phyloP scores from a whole-genome alignment of 2,113 vertebrate genomes.

The Pogona vitticeps region DNA sequence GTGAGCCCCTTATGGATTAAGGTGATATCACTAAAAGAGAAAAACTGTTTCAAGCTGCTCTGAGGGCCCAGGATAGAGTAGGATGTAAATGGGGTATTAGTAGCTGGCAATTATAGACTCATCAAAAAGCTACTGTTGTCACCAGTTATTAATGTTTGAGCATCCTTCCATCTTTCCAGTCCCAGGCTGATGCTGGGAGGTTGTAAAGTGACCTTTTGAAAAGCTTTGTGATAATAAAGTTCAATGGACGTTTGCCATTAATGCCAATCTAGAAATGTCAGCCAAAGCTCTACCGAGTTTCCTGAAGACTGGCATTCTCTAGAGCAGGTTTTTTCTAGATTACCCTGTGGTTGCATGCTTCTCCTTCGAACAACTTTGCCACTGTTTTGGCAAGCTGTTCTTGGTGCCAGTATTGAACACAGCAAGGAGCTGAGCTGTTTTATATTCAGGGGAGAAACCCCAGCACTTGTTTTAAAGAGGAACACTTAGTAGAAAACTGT shows the following conservation, averaged over 20 bases:
- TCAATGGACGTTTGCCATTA: conserved; percentile 13
- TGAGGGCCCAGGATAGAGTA: background rate
- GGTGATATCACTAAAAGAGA: background rate
- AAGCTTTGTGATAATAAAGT: conserved; percentile 12
- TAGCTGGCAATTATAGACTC: background rate
- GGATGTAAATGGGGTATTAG: background rate
- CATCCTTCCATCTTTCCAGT: background rate
- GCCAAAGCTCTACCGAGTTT: background rate
- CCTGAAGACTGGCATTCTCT: background rate
- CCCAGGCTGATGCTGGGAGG: background rate
- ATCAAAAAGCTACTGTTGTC: background rate
- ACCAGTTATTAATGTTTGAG: background rate
- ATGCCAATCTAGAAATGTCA: background rate
- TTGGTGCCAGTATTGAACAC: background rate
- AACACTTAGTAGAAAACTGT: background rate
- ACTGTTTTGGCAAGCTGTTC: background rate
- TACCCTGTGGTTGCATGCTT: background rate
- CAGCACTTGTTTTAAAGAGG: background rate
- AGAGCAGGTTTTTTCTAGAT: background rate
- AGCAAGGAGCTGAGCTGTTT: background rate
- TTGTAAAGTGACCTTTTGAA: conserved; percentile 17
- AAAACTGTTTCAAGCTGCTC: background rate
- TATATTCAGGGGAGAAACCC: background rate
- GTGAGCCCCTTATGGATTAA: background rate
- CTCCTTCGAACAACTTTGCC: background rate